Base-by-base conservation (phyloP, 2,888 invertebrate genomes). In the Xylota sylvarum region DNA sequence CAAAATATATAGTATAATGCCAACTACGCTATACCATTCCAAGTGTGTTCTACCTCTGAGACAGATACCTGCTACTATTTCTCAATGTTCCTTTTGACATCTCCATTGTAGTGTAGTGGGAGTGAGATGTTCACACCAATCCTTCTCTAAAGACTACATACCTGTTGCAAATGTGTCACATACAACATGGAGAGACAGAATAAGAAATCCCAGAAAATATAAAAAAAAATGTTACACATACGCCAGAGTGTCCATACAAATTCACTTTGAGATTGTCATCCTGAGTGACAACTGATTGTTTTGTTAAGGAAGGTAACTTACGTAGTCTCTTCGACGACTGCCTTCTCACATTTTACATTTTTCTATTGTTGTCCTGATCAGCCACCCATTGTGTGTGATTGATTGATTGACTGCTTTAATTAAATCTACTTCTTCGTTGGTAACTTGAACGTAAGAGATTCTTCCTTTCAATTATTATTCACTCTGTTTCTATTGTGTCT, bases 381-480 rank as follows among this genome's bases (percentile, higher is more conserved):
- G 40, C 23, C 12, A 17, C 35, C 27, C 5, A 14, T n/a, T 30
- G 40, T 27, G 55, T n/a, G 14, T 40, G 69, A 69, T 52, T 35
- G n/a, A 23, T 37, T 67, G 67, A 69, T 69, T 69, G 69, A 55
- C 40, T 14, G 69, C 30, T 69, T 55, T 69, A 55, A 69, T 69
- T 69, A 69, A 55, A 40, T 10, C 10, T 40, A 17, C 40, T 37
- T 56, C 9, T 35, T 56, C 10, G n/a, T n/a, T 19, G 17, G n/a
- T n/a, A n/a, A n/a, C n/a, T 48, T 48, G n/a, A 40, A 32, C 32
- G n/a, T 9, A 5, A n/a, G n/a, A n/a, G n/a, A n/a, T 40, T 0
- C 40, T n/a, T 40, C 0, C 1, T 35, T 7, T 10, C 35, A 35
- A 9, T 35, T 35, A 9, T 35, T 35, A 10, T 35, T 10, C 10